Percentiles rank a stretch among this genome's conserved stretches.
Evolutionary conservation across 2,797 vertebrate genomes (phyloP).

Genomic region (Natrix natrix): DNA sequence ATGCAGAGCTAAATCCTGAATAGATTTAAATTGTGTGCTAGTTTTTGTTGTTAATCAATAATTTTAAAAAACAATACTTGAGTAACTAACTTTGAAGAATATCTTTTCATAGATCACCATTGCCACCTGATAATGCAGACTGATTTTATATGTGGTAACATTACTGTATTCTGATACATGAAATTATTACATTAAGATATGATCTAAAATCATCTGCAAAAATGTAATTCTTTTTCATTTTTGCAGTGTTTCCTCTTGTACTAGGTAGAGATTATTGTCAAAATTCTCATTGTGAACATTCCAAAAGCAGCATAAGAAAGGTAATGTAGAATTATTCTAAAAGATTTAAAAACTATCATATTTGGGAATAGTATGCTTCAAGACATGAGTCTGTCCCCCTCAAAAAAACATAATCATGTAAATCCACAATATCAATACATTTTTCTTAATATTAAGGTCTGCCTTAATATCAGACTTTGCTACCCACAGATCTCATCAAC

Average conservation of each 20-base stretch:
- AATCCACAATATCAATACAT: not conserved
- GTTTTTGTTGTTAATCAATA: not conserved
- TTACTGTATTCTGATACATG: not conserved
- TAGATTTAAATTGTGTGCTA: not conserved
- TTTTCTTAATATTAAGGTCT: not conserved
- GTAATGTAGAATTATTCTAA: constrained; percentile 4
- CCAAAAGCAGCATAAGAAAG: constrained; percentile 25
- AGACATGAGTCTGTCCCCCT: too few species aligned
- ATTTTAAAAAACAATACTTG: not conserved
- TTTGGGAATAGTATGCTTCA: not conserved
- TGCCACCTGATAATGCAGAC: not conserved
- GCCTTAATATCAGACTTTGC: not conserved
- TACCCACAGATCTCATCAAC: not conserved
- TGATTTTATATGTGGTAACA: not conserved
- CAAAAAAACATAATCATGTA: not conserved
- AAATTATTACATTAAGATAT: not conserved
- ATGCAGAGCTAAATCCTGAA: not conserved
- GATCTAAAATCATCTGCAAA: not conserved
- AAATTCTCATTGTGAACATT: constrained; percentile 22
- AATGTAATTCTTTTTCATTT: not conserved
- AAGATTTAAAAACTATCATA: not conserved
- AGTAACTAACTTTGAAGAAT: not conserved
- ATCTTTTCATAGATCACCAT: not conserved
- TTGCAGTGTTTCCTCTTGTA: constrained; percentile 35
- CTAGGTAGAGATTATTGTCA: constrained; percentile 13